These are phyloP conservation scores for Drosophila sp. DNA, from an alignment of 1,140 invertebrate species.

Conservation along the genomic window DNA sequence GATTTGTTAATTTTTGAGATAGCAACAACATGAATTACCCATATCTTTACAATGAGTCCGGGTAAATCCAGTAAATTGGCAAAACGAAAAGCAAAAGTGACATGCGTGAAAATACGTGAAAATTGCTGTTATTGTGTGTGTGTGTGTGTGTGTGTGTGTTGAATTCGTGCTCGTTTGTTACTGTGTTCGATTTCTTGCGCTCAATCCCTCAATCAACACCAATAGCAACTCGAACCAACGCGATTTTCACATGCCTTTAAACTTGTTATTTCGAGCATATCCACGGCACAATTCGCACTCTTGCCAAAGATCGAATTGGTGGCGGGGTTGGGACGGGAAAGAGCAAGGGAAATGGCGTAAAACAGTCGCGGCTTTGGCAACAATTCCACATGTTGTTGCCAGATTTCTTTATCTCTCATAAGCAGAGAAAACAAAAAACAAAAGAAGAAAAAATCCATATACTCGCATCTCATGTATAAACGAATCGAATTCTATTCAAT, in stretches of 20 bases:
- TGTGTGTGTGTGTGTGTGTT: conserved; percentile 12
- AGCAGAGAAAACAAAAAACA: conserved; percentile 60
- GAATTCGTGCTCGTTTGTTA: conserved; percentile 19
- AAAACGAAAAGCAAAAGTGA: conserved; percentile 64
- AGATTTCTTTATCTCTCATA: conserved; percentile 77
- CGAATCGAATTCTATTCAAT: conserved; percentile 72
- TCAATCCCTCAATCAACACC: conserved; percentile 79
- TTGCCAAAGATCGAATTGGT: conserved; percentile 32
- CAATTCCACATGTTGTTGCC: conserved; percentile 72
- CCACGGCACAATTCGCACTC: conserved; percentile 51
- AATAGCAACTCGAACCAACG: conserved; percentile 34
- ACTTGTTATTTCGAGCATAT: conserved; percentile 81
- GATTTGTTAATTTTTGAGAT: too few species aligned
- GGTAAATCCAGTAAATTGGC: conserved; percentile 35
- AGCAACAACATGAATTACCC: conserved; percentile 1
- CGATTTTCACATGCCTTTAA: conserved; percentile 74
- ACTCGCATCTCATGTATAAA: too few species aligned
- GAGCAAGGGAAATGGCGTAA: background rate
- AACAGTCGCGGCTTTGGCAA: conserved; percentile 73
- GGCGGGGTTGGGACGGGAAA: background rate
- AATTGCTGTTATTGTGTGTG: conserved; percentile 45
- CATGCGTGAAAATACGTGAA: conserved; percentile 72
- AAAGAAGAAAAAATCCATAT: conserved; percentile 13
- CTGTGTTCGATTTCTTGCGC: conserved; percentile 75
- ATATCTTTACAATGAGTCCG: conserved; percentile 5